Base-by-base conservation (phyloP, 2,888 invertebrate genomes). In the Rhingia campestris region DNA sequence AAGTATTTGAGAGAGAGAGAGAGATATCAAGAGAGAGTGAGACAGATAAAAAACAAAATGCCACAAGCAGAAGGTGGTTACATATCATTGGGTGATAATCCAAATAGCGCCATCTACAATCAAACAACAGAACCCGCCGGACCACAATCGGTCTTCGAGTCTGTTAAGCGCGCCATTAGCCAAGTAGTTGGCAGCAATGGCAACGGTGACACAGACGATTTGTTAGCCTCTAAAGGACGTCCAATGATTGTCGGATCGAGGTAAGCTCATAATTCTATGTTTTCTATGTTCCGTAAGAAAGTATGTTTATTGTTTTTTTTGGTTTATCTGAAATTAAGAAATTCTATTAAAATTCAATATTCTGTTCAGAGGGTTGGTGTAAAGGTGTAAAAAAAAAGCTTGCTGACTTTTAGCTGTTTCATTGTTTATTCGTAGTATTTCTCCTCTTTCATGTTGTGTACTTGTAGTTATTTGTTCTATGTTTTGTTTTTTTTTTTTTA, bases 21-120 rank as follows among this genome's bases (percentile, higher is more conserved):
- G 10, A 56, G 37, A 41, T 6, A 63, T 22, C 22, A 22, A 22
- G 22, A 22, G 22, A 22, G 22, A 2, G 22, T 47, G 10, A 47
- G 70, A 59, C 0, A 69, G 39, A 73, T 30, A 12, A 39, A 30
- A 70, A 32, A 70, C 70, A 86, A 86, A 86, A 91, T 91, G 92
- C 92, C 91, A 86, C 91, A 91, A 86, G 87, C 90, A 70, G 91
- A 91, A 87, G 91, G 91, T 88, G 91, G 91, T 76, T 91, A 91
- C 88, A 88, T 91, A 56, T 91, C 91, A 77, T 87, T 92, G 87
- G 91, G 90, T 73, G 87, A 89, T 87, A 86, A 89, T 86, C 88
- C 88, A 67, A 88, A 88, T 58, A 89, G 89, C 85, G 89, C 89
- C 87, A 91, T 92, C 86, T 92, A 92, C 88, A 91, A 92, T 87